Conservation (phyloP, 2,113 vertebrate genomes). For the Tringa solitaria region DNA sequence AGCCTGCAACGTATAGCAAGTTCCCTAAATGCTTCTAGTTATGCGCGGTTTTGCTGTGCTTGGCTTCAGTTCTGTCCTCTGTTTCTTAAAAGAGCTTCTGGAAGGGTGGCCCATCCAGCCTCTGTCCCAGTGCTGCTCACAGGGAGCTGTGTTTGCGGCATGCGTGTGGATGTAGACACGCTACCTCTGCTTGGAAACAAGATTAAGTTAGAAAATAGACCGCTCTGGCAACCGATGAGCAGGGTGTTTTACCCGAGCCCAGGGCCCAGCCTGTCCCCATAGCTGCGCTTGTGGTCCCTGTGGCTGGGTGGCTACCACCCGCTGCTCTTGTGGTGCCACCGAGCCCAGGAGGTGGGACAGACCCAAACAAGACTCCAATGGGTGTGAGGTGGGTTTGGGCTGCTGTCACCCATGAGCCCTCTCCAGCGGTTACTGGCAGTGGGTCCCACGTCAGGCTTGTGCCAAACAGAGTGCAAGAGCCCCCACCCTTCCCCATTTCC, state of each 20-base stretch:
- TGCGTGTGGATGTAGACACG: neutral
- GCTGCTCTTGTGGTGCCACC: neutral
- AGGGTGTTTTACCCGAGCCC: neutral
- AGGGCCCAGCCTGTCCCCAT: neutral
- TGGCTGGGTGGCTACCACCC: neutral
- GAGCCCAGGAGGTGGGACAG: accelerated
- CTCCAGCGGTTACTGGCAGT: neutral
- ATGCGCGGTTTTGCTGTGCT: neutral
- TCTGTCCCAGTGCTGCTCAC: neutral
- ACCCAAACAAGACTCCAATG: neutral
- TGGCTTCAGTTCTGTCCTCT: neutral
- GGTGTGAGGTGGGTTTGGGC: neutral
- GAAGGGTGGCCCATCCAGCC: neutral
- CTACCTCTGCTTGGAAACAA: neutral
- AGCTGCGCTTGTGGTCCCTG: neutral
- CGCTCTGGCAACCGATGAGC: neutral
- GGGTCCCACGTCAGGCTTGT: neutral
- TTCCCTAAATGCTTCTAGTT: neutral
- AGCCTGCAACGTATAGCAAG: neutral
- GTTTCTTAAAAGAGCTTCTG: neutral
- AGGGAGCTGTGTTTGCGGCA: neutral
- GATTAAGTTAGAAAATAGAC: neutral
- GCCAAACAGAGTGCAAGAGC: neutral
- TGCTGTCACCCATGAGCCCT: neutral
- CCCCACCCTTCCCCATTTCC: neutral